Base-by-base conservation (phyloP, 2,888 invertebrate species). In the Zaprionus lineosus region DNA sequence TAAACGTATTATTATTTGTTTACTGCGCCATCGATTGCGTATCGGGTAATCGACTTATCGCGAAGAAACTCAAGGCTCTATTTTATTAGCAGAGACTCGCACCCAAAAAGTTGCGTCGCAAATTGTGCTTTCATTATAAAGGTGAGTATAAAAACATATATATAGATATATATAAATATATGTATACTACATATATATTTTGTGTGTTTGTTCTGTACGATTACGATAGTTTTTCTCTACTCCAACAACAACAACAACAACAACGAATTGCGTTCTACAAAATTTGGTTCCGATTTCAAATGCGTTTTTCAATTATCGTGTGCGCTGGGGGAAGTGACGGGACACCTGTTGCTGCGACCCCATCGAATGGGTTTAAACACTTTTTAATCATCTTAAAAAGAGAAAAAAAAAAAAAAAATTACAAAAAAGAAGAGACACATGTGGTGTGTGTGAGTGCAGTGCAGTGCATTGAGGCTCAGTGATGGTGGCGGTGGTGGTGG, bases 21-120 rank as follows among this genome's bases (percentile, higher is more conserved):
- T 44, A 59, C 57, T 67, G 59, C 71, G 67, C 72, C 56, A 61
- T 65, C 61, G 66, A 75, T 66, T 59, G 53, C 76, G 66, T 73
- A 75, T 75, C 66, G 52, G 58, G 21, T 15, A 29, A 63, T 55
- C 67, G 37, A 74, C 68, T 76, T 76, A 74, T 76, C 69, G 65
- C 68, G 47, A 44, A 34, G 43, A 24, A 57, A 57, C 48, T 72
- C 61, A 69, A 74, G 82, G 69, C 69, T 65, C 36, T 36, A 51
- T 48, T 40, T 50, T 59, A 50, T 61, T 50, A 56, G 56, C 16
- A 43, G 50, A 56, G 7, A 60, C 44, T 31, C 6, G 60, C 37
- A n/a, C 12, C 37, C 12, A 58, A 64, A 74, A 79, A 74, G n/a
- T n/a, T 74, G 64, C 74, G 81, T 57, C 74, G 71, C 71, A 67